Evolutionary conservation across 2,888 invertebrate genomes (phyloP).

Genomic region (Busseola fusca): DNA sequence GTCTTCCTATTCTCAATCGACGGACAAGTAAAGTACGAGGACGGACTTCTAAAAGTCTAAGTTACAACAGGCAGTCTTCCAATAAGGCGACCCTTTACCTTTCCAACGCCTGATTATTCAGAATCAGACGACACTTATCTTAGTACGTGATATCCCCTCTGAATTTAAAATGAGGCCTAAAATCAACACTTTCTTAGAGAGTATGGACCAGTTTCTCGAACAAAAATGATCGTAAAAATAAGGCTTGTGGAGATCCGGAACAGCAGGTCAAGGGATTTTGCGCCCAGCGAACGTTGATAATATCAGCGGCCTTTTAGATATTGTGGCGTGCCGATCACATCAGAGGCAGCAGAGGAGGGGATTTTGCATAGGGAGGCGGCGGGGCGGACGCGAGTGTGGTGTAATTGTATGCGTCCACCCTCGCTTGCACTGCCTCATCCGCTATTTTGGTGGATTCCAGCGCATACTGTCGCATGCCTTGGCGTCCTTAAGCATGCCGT

Average conservation of each 20-base stretch:
- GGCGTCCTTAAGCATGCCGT: too few species aligned
- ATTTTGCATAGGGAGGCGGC: not conserved
- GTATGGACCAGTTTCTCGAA: not conserved
- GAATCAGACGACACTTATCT: slow-evolving; percentile 17
- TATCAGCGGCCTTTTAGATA: too few species aligned
- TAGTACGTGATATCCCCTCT: slow-evolving; percentile 2
- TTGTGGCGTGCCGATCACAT: not conserved
- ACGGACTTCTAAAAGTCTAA: not conserved
- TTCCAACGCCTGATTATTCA: slow-evolving; percentile 10
- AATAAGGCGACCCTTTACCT: not conserved
- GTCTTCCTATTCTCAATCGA: too few species aligned
- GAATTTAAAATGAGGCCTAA: slow-evolving; percentile 25
- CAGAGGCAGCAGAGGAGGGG: not conserved
- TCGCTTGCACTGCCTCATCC: too few species aligned
- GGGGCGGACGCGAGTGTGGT: too few species aligned
- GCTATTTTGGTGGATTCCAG: not conserved
- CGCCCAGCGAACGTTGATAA: too few species aligned
- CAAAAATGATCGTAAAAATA: not conserved
- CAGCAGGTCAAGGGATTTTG: too few species aligned
- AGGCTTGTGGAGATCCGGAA: too few species aligned
- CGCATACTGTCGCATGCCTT: too few species aligned
- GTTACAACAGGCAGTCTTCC: slow-evolving; percentile 1
- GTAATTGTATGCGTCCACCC: too few species aligned
- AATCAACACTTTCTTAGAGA: not conserved
- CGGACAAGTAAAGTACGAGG: not conserved